These are phyloP conservation scores for Corythaeola cristata DNA, from an alignment of 2,113 vertebrate genomes.

Conservation along the genomic window DNA sequence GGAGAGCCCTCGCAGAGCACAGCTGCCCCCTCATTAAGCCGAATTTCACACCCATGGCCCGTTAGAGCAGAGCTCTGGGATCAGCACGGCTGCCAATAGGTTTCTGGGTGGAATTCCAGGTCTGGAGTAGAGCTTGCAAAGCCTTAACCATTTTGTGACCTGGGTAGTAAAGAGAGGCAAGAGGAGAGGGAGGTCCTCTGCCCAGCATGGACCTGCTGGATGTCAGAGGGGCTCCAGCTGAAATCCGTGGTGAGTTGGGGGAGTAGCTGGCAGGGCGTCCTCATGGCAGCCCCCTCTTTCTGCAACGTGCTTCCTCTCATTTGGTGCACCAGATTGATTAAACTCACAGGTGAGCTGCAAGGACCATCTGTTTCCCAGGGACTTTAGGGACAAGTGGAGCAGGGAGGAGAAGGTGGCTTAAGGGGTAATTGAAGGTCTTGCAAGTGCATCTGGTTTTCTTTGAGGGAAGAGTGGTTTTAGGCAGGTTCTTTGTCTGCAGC, in stretches of 20 bases:
- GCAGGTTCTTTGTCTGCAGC: not conserved
- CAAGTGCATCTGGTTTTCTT: not conserved
- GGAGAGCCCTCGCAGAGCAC: not conserved
- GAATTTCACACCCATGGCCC: not conserved
- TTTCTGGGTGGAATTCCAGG: constrained; percentile 29
- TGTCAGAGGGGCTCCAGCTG: not conserved
- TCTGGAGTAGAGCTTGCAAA: not conserved
- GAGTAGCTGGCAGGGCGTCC: not conserved
- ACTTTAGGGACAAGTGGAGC: not conserved
- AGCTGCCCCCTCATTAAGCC: not conserved
- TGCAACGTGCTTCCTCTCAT: not conserved
- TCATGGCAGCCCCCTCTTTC: not conserved
- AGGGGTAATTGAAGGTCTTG: not conserved
- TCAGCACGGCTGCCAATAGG: not conserved
- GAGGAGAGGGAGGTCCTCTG: not conserved
- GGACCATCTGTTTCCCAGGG: constrained; percentile 42
- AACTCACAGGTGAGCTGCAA: not conserved
- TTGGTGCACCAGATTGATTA: not conserved
- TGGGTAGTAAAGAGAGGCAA: not conserved
- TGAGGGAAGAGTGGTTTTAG: not conserved
- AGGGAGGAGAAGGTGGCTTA: constrained; percentile 1
- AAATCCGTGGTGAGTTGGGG: accelerated
- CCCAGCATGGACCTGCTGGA: not conserved
- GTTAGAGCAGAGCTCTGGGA: not conserved
- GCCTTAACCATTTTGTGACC: not conserved